A percentile compares a stretch with the other conserved stretches of the same genome.
These are phyloP conservation scores for Halcyon leucocephala DNA, from an alignment of 2,797 vertebrate genomes.

Conservation along the genomic window DNA sequence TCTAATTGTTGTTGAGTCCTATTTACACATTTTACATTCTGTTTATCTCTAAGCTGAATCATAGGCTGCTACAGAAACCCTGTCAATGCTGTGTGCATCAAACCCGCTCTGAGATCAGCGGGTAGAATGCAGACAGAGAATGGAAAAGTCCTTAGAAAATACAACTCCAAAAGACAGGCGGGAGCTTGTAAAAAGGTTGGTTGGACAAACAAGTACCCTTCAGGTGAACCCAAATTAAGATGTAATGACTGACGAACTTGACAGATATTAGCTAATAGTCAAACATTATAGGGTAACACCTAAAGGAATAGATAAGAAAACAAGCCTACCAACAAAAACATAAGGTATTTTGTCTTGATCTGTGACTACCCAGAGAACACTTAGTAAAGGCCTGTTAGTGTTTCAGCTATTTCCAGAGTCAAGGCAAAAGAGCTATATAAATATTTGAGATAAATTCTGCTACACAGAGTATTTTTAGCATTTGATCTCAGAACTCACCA, in stretches of 20 bases:
- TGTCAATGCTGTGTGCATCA: neutral
- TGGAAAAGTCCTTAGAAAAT: neutral
- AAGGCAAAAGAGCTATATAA: neutral
- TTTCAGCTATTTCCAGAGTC: neutral
- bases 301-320: neutral
- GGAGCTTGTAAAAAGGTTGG: neutral
- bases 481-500: constrained; percentile 84
- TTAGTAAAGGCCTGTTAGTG: neutral
- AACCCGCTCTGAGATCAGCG: neutral
- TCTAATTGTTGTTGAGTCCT: neutral
- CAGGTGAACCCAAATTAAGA: neutral
- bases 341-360: neutral
- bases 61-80: neutral
- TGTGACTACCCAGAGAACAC: neutral
- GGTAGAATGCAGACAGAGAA: neutral
- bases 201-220: neutral
- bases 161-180: neutral
- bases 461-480: neutral
- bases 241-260: neutral
- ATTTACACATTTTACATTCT: neutral
- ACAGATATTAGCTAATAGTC: neutral
- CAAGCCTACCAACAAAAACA: neutral
- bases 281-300: neutral
- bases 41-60: neutral
- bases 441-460: neutral